A percentile compares a stretch with the other conserved stretches of the same genome.
Evolutionary conservation across 2,888 invertebrate species (phyloP).

Genomic region (Reticulitermes lucifugus): DNA sequence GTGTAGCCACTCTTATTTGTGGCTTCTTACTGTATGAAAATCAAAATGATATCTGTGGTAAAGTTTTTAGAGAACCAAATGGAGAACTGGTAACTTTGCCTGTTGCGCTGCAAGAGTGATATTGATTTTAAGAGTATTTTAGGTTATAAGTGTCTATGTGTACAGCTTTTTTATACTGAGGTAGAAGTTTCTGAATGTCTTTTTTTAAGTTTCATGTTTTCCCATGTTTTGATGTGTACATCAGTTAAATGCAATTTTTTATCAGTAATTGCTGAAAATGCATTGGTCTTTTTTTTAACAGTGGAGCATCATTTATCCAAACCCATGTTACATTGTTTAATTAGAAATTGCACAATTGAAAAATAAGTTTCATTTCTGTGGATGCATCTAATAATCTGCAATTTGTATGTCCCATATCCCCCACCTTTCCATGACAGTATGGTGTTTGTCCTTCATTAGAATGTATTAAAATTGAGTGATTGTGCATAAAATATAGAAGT

Average conservation of each 20-base stretch:
- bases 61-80: conserved; percentile 34
- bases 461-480: no score
- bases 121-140: conserved; percentile 26
- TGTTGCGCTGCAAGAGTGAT: conserved; percentile 29
- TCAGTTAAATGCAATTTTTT: conserved; percentile 14
- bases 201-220: conserved; percentile 1
- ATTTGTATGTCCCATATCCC: no score
- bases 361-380: no score
- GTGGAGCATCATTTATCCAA: conserved; percentile 4
- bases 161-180: background rate
- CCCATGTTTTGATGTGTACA: conserved; percentile 15
- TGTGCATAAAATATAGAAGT: no score
- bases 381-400: no score
- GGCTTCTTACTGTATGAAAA: conserved; percentile 26
- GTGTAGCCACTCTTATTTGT: conserved; percentile 12
- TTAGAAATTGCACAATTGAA: background rate
- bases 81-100: conserved; percentile 17
- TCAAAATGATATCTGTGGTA: conserved; percentile 40
- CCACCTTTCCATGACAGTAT: no score
- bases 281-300: background rate
- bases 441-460: no score
- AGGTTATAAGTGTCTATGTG: conserved; percentile 21
- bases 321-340: background rate
- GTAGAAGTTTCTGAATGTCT: background rate
- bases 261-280: background rate